Percentiles rank a stretch among this genome's conserved stretches.
These are phyloP conservation scores for Hypotaenidia okinawae DNA, from an alignment of 2,797 vertebrate species.

Conservation along the genomic window DNA sequence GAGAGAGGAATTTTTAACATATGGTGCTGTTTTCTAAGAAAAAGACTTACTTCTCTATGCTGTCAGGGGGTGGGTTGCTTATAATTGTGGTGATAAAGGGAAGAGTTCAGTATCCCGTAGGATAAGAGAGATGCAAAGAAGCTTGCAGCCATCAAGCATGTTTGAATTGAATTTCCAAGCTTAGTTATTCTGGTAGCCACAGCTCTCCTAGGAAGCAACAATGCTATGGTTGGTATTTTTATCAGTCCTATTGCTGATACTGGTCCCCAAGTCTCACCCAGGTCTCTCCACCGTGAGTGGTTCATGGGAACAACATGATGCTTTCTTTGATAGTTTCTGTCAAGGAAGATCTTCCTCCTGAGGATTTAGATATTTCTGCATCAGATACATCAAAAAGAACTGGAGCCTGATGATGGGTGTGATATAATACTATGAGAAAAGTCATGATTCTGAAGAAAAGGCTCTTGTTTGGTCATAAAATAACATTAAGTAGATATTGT, in stretches of 20 bases:
- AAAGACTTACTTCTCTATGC: not conserved
- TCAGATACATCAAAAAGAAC: not conserved
- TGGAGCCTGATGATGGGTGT: not conserved
- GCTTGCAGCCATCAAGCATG: not conserved
- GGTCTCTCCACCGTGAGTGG: not conserved
- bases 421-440: not conserved
- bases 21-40: not conserved
- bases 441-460: not conserved
- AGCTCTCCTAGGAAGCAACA: not conserved
- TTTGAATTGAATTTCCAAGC: not conserved
- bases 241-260: not conserved
- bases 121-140: not conserved
- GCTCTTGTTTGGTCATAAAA: not conserved
- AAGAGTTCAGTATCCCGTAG: not conserved
- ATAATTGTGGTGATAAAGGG: not conserved
- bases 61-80: rapidly evolving
- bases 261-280: not conserved
- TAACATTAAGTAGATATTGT: not conserved
- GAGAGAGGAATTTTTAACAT: not conserved
- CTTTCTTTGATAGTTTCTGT: not conserved
- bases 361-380: not conserved
- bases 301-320: not conserved
- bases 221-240: too few relatives aligned
- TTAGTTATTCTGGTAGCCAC: not conserved
- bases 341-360: not conserved